Base-by-base conservation (phyloP, 2,888 invertebrate species). In the Dusona sp. region DNA sequence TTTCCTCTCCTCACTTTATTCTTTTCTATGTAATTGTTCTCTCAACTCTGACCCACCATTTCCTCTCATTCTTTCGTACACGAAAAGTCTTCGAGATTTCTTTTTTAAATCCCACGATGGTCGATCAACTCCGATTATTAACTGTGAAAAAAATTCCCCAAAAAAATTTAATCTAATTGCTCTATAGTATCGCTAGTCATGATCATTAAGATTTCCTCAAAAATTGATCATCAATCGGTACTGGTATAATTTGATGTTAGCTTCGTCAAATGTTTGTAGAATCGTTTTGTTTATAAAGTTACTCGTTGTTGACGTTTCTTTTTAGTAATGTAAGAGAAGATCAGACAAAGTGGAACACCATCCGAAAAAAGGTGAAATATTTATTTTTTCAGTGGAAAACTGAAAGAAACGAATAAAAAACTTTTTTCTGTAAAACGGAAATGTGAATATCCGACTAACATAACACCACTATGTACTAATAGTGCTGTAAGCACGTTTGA, bases 11-110 rank as follows among this genome's bases (percentile, higher is more conserved):
- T 57, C 54, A 51, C 48, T 45, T 72, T 73, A 29, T 22, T 45
- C 11, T 25, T 64, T 38, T 67, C 51, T 38, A 48, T 75, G 82
- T 87, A 87, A 87, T 87, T 84, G 75, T 79, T 38, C 54, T 73
- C 77, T 79, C 73, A 45, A 75, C 79, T 51, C 48, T 57, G 80
- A 78, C 83, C 73, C 67, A n/a, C 78, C 80, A 78, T 81, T 86
- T 84, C 64, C 81, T 25, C 86, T 64, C 42, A 86, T 73, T 70
- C 75, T n/a, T 42, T 80, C 19, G 64, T 29, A 79, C 38, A 73
- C 54, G 54, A 38, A 64, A 72, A 65, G 38, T 75, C 65, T 67
- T 67, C 57, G 19, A 48, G 61, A 22, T 22, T 29, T 77, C 77
- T 64, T 79, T 64, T 67, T 72, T 67, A 51, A n/a, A 38, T 57